Percentiles rank a stretch among this genome's conserved stretches.
phyloP scores from a whole-genome alignment of 2,888 invertebrate species.

The Leptura quadrifasciata region DNA sequence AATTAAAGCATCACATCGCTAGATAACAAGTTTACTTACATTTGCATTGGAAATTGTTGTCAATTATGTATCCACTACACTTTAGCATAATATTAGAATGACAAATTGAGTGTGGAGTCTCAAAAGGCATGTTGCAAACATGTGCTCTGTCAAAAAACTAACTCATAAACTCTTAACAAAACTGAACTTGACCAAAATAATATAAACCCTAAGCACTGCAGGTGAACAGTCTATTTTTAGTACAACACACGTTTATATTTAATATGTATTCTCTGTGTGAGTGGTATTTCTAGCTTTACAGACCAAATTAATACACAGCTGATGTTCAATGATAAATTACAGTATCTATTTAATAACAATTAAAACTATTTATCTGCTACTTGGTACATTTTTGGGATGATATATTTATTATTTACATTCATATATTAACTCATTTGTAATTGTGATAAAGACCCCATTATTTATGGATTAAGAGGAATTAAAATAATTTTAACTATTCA shows the following conservation, averaged over 20 bases:
- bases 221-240: constrained; percentile 60
- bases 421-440: too few relatives aligned
- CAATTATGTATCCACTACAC: constrained; percentile 16
- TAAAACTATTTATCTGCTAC: constrained; percentile 8
- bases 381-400: constrained; percentile 12
- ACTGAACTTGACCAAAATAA: constrained; percentile 57
- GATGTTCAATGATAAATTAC: constrained; percentile 27
- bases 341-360: constrained; percentile 31
- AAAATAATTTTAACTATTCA: too few relatives aligned
- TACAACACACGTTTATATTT: constrained; percentile 49
- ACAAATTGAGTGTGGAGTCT: constrained; percentile 6
- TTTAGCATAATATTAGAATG: constrained; percentile 14
- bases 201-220: constrained; percentile 55
- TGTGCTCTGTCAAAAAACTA: constrained; percentile 42
- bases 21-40: constrained; percentile 33
- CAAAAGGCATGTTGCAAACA: constrained; percentile 32
- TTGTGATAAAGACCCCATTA: too few relatives aligned
- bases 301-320: constrained; percentile 21
- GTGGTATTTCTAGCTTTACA: constrained; percentile 19
- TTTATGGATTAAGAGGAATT: too few relatives aligned
- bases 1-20: neutral
- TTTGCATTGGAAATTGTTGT: constrained; percentile 20
- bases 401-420: neutral
- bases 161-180: constrained; percentile 36
- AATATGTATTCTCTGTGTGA: constrained; percentile 38